phyloP scores from a whole-genome alignment of 2,888 invertebrate genomes.

The Dichetophora obliterata region DNA sequence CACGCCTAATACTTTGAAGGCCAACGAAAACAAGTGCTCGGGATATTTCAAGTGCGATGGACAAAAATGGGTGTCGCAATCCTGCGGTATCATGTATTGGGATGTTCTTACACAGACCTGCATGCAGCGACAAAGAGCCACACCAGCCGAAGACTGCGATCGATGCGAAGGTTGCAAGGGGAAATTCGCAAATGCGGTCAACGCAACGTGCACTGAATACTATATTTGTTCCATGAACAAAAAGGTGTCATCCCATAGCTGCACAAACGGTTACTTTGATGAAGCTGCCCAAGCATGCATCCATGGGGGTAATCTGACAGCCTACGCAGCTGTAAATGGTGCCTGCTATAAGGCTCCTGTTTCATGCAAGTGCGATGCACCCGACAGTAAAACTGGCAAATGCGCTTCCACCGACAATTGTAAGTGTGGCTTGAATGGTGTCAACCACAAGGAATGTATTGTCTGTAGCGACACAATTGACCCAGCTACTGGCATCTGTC shows the following conservation, averaged over 20 bases:
- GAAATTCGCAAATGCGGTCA: slow-evolving; percentile 51
- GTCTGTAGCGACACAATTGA: too few species aligned
- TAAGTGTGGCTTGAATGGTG: too few species aligned
- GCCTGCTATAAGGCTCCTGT: slow-evolving; percentile 1
- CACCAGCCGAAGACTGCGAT: slow-evolving; percentile 47
- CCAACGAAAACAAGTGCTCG: slow-evolving; percentile 40
- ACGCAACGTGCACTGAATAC: slow-evolving; percentile 45
- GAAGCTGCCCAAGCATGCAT: slow-evolving; percentile 46
- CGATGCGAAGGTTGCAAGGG: slow-evolving; percentile 49
- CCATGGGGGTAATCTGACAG: neutral
- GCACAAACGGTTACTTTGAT: slow-evolving; percentile 41
- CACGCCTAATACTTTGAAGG: neutral
- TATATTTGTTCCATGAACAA: slow-evolving; percentile 43
- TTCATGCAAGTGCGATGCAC: neutral
- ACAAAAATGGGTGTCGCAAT: slow-evolving; percentile 19
- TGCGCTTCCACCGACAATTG: neutral
- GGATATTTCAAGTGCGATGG: slow-evolving; percentile 46
- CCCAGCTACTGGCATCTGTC: too few species aligned
- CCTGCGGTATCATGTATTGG: slow-evolving; percentile 42
- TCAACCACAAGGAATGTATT: too few species aligned
- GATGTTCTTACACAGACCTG: slow-evolving; percentile 43
- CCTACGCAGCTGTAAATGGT: slow-evolving; percentile 19
- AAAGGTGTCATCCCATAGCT: slow-evolving; percentile 22
- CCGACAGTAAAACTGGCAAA: neutral
- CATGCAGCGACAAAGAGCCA: slow-evolving; percentile 43